Conservation (phyloP, 1,140 invertebrate genomes). For the Pseudomyrmex pallidus region DNA sequence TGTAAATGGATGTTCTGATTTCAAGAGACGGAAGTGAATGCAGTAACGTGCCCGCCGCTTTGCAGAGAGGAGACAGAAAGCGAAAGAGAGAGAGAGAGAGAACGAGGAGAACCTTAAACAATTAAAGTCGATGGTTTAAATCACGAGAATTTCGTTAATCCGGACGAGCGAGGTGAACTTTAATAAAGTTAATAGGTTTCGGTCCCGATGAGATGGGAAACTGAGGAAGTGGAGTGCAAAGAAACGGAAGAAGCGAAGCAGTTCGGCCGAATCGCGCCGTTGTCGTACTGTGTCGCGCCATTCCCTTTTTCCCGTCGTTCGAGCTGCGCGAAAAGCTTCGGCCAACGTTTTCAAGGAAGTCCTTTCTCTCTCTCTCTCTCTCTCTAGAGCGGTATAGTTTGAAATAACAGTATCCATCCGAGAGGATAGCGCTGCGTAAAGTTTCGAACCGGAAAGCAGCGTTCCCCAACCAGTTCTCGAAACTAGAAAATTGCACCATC, state of each 20-base stretch:
- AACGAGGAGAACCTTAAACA: constrained; percentile 13
- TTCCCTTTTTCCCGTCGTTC: constrained; percentile 37
- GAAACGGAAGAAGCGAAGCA: constrained; percentile 41
- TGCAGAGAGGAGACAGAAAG: neutral
- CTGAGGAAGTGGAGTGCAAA: constrained; percentile 47
- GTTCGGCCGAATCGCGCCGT: constrained; percentile 24
- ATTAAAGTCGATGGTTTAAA: constrained; percentile 58
- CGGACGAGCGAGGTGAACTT: constrained; percentile 16
- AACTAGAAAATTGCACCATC: constrained; percentile 56
- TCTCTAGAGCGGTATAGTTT: constrained; percentile 43
- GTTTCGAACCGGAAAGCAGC: constrained; percentile 43
- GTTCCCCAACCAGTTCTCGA: constrained; percentile 31
- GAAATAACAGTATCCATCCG: constrained; percentile 56
- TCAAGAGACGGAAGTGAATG: constrained; percentile 45
- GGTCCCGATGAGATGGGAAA: constrained; percentile 46
- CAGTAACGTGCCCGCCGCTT: neutral
- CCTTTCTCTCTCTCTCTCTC: neutral
- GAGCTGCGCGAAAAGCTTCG: constrained; percentile 38
- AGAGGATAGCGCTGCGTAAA: constrained; percentile 36
- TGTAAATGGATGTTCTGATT: constrained; percentile 52
- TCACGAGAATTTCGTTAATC: constrained; percentile 39
- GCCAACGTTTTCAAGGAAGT: constrained; percentile 49
- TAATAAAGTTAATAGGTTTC: constrained; percentile 63
- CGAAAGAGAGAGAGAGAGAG: too few relatives aligned
- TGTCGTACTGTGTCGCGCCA: constrained; percentile 35